A percentile compares a stretch with the other conserved stretches of the same genome.
phyloP scores from a whole-genome alignment of 2,797 vertebrate genomes.

The Thamnophis elegans region DNA sequence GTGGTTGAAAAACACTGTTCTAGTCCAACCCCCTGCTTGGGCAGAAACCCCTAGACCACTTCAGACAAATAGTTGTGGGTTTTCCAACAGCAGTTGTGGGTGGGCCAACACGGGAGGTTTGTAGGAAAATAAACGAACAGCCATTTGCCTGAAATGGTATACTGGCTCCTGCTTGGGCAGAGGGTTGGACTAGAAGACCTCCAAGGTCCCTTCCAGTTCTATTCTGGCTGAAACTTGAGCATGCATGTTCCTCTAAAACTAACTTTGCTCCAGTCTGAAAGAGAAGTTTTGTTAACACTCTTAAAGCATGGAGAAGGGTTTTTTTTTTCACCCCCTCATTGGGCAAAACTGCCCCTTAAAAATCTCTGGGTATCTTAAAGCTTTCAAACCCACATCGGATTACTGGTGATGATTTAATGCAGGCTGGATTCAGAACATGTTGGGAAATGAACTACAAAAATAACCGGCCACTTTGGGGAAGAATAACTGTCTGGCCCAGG shows the following conservation, averaged over 20 bases:
- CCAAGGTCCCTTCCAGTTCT: not conserved
- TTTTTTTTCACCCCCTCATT: not conserved
- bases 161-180: not conserved
- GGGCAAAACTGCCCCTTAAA: not conserved
- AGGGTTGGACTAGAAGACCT: not conserved
- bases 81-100: too few relatives aligned
- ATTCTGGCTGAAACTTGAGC: not conserved
- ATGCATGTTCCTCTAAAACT: not conserved
- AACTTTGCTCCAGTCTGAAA: too few relatives aligned
- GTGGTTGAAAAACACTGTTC: too few relatives aligned
- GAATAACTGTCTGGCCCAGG: not conserved
- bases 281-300: rapidly evolving
- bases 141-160: not conserved
- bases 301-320: not conserved
- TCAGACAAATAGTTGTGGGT: too few relatives aligned
- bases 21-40: too few relatives aligned
- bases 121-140: rapidly evolving
- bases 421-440: not conserved
- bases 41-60: too few relatives aligned
- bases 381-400: not conserved
- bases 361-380: not conserved
- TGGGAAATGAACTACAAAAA: not conserved
- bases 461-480: not conserved
- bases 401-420: not conserved
- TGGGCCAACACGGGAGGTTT: not conserved